Base-by-base conservation (phyloP, 1,140 invertebrate species). In the Papilio dardanus region DNA sequence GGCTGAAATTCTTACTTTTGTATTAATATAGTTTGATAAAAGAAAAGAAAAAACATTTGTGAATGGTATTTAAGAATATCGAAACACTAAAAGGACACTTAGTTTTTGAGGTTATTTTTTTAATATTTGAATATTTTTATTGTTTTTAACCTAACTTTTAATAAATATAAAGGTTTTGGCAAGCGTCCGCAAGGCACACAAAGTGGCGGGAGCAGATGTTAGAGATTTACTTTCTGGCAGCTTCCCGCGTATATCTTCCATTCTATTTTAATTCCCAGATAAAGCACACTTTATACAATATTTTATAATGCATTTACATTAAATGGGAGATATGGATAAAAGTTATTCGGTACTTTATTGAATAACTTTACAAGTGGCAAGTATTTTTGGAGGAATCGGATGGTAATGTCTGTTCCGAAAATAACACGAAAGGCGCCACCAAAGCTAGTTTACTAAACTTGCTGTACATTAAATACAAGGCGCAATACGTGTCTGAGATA, bases 161-260 rank as follows among this genome's bases (percentile, higher is more conserved):
- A 54, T 54, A 54, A 54, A 21, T 7, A 24, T 54, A 16, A 54
- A 54, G 10, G 24, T 62, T 62, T 28, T 62, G 54, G 54, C 54
- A 30, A 62, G 10, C 24, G 24, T 30, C 54, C 54, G 54, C 24
- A 28, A 30, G 54, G 54, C 24, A 14, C 14, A n/a, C 16, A 1
- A 46, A 1, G 42, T 46, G 42, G 21, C 21, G 12, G 54, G 8
- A 62, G 10, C 54, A 62, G 10, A 62, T 62, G 54, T 62, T 62
- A 30, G 3, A 62, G 54, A 62, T 62, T 62, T 62, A 62, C 54
- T 62, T 62, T 30, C 54, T 62, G 54, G 54, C 54, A 28, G 24
- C 10, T 28, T 30, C 24, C 54, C 50, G 19, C 10, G 8, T 54
- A 28, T 4, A 62, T 14, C 12, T 62, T 14, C 54, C 24, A 28